These are phyloP conservation scores for Sturmia bella DNA, from an alignment of 2,888 invertebrate species.

Conservation along the genomic window DNA sequence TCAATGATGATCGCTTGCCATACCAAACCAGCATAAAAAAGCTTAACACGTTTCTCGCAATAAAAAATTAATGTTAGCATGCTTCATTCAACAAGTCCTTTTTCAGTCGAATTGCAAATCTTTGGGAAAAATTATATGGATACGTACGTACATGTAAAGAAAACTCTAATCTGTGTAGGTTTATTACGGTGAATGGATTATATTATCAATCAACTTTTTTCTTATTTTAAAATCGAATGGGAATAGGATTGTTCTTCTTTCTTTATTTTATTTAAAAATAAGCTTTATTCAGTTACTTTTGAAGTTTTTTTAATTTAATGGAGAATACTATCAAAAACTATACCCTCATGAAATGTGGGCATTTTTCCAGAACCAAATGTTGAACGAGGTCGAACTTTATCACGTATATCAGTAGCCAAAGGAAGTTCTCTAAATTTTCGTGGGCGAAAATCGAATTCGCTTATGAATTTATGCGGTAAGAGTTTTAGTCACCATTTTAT, in stretches of 20 bases:
- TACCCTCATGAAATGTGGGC: slow-evolving; percentile 68
- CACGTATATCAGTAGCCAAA: slow-evolving; percentile 90
- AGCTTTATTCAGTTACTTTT: slow-evolving; percentile 50
- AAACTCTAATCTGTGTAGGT: slow-evolving; percentile 25
- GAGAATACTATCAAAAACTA: slow-evolving; percentile 50
- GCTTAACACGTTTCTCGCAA: slow-evolving; percentile 3
- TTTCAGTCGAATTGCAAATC: slow-evolving; percentile 6
- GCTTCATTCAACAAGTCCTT: slow-evolving; percentile 32
- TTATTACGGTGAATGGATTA: slow-evolving; percentile 33
- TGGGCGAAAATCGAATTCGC: slow-evolving; percentile 95
- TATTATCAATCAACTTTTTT: slow-evolving; percentile 2
- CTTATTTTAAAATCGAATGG: slow-evolving; percentile 40
- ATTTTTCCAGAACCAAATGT: slow-evolving; percentile 82
- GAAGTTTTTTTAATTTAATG: slow-evolving; percentile 28
- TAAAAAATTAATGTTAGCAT: slow-evolving; percentile 39
- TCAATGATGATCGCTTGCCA: background rate
- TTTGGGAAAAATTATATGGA: background rate
- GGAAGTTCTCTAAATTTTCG: slow-evolving; percentile 92
- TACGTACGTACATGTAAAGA: background rate
- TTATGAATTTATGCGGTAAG: slow-evolving; percentile 98
- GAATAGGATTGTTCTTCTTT: slow-evolving; percentile 12
- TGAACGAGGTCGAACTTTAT: slow-evolving; percentile 84
- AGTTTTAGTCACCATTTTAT: slow-evolving; percentile 74
- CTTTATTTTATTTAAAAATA: slow-evolving; percentile 40
- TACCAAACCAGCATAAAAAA: background rate